Base-by-base conservation (phyloP, 2,797 vertebrate genomes). In the Syndactyla subalaris region DNA sequence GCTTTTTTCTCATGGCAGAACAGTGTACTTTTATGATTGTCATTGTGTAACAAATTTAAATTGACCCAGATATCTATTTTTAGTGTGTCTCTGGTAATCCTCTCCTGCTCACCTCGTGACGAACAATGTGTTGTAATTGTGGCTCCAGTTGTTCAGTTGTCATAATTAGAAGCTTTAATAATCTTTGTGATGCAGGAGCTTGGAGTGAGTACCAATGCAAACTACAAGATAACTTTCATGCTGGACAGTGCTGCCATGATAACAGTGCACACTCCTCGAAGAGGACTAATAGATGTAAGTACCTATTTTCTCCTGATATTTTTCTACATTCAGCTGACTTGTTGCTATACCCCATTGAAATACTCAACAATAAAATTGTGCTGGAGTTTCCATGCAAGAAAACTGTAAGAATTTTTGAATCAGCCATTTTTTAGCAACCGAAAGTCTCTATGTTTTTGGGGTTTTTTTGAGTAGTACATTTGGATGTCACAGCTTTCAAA, bases 151-250 rank as follows among this genome's bases (percentile, higher is more conserved):
- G 57, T 66, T 86, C 45, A 88, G 67, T 32, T 88, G 34, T 70
- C 52, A 45, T 24, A 62, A 92, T 89, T 67, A 71, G 55, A 93
- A 74, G 66, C 80, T 97, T 94, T 94, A 95, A 38, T 27, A 67
- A 30, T 82, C 22, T 96, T 71, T 97, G 52, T 96, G 93, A 24
- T 96, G 41, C 96, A 99, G 99, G 99, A 99, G 93, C 98, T 99
- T 78, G 99, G 99, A 82, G 99, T 99, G 96, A 99, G 98, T 6
- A 99, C 99, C 94, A 99, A 99, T 94, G 98, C 99, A 27, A 99
- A 99, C 97, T 99, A 99, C 98, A 99, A 99, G 98, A 99, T 99
- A 86, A 99, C 99, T 9, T 99, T 99, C 97, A 99, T 99, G 99
- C 96, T 99, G 98, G 99, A 99, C 97, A 99, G 99, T 84, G 99